A percentile compares a stretch with the other conserved stretches of the same genome.
phyloP scores from a whole-genome alignment of 2,888 invertebrate genomes.

The Noctua janthe region DNA sequence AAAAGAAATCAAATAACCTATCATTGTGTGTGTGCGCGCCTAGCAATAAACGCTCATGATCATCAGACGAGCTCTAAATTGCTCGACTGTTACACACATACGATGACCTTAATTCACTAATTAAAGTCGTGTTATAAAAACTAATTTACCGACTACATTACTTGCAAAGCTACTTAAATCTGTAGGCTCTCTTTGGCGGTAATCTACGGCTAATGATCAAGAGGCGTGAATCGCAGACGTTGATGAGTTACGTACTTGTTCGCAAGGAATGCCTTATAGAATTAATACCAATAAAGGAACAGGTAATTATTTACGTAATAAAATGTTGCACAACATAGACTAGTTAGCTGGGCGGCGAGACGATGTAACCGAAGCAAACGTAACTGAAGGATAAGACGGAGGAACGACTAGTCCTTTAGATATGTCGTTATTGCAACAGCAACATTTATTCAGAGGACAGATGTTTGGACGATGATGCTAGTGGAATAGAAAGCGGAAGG shows the following conservation, averaged over 20 bases:
- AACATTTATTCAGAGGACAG: slow-evolving; percentile 60
- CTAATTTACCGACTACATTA: slow-evolving; percentile 55
- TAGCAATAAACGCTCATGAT: slow-evolving; percentile 68
- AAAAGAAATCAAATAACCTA: slow-evolving; percentile 72
- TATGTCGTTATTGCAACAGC: slow-evolving; percentile 8
- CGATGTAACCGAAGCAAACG: slow-evolving; percentile 47
- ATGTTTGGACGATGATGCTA: slow-evolving; percentile 79
- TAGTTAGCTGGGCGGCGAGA: slow-evolving; percentile 46
- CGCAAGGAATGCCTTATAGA: slow-evolving; percentile 51
- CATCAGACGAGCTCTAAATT: slow-evolving; percentile 68
- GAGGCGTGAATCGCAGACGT: slow-evolving; percentile 48
- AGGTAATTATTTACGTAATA: slow-evolving; percentile 63
- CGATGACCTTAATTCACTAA: slow-evolving; percentile 72
- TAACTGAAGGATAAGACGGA: slow-evolving; percentile 44
- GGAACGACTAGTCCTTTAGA: slow-evolving; percentile 8
- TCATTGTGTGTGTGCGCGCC: slow-evolving; percentile 61
- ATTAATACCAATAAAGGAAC: slow-evolving; percentile 64
- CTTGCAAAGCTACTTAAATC: slow-evolving; percentile 52
- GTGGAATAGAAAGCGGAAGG: slow-evolving; percentile 87
- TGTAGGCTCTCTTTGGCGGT: slow-evolving; percentile 57
- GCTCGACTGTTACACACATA: slow-evolving; percentile 61
- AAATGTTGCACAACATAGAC: slow-evolving; percentile 57
- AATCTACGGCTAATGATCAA: slow-evolving; percentile 49
- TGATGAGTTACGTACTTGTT: slow-evolving; percentile 60
- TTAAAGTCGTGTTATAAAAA: slow-evolving; percentile 67